A percentile compares a stretch with the other conserved stretches of the same genome.
These are phyloP conservation scores for Malurus leucopterus DNA, from an alignment of 2,797 vertebrate genomes.

Conservation along the genomic window DNA sequence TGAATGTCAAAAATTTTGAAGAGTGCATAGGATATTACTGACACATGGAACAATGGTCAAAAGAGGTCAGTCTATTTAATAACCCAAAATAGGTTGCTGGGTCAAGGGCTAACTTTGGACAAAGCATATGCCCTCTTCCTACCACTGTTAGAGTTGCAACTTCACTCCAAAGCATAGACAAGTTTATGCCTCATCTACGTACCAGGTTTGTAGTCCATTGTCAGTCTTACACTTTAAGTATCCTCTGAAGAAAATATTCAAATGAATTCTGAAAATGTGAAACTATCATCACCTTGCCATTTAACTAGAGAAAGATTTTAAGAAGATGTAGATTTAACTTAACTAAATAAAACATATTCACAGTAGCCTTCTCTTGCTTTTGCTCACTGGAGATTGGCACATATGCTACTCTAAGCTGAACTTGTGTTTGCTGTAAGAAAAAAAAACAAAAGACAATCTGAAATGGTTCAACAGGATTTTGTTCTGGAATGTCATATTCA, in stretches of 20 bases:
- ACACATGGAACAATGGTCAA: background rate
- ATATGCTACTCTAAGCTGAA: background rate
- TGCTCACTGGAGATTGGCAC: background rate
- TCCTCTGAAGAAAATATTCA: background rate
- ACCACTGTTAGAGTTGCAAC: background rate
- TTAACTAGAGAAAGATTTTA: background rate
- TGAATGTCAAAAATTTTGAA: background rate
- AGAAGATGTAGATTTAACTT: background rate
- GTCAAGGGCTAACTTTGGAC: background rate
- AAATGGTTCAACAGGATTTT: background rate
- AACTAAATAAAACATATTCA: background rate
- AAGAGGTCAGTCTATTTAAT: background rate
- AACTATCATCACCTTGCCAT: background rate
- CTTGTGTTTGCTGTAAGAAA: background rate
- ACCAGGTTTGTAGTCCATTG: background rate
- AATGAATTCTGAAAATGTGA: background rate
- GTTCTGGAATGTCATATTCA: background rate
- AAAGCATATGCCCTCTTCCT: background rate
- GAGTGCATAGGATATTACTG: background rate
- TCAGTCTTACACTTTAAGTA: background rate
- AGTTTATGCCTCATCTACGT: background rate
- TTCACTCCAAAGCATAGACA: background rate
- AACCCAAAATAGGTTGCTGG: background rate
- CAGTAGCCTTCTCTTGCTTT: background rate
- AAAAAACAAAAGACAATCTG: background rate